Conservation (phyloP, 2,888 invertebrate species). For the Heliothis peltigera region DNA sequence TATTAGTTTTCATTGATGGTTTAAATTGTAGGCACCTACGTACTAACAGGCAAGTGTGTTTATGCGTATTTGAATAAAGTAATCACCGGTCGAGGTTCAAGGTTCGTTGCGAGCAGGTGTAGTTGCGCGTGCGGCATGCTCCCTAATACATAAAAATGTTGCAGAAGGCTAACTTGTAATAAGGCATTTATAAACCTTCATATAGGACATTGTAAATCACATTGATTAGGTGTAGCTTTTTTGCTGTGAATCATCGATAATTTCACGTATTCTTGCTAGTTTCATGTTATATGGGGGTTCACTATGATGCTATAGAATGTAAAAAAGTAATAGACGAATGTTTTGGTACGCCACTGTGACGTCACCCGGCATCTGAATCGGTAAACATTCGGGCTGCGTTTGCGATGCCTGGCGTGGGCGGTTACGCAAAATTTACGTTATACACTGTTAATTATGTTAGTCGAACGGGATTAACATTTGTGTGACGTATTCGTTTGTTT, state of each 20-base stretch:
- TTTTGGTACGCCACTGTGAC: slow-evolving; percentile 43
- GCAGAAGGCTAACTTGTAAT: slow-evolving; percentile 3
- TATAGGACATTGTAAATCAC: neutral
- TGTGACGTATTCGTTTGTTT: slow-evolving; percentile 26
- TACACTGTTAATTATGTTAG: slow-evolving; percentile 26
- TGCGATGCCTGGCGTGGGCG: slow-evolving; percentile 37
- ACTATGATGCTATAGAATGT: neutral
- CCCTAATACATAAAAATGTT: neutral
- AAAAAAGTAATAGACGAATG: slow-evolving; percentile 12
- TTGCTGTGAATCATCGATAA: neutral
- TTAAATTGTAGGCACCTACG: neutral
- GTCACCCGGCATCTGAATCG: slow-evolving; percentile 28
- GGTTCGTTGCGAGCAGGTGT: slow-evolving; percentile 13
- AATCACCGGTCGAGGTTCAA: slow-evolving; percentile 51
- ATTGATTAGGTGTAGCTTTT: neutral
- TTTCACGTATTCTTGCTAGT: too few relatives aligned
- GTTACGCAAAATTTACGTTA: slow-evolving; percentile 44
- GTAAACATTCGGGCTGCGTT: slow-evolving; percentile 38
- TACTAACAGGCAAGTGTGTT: slow-evolving; percentile 5
- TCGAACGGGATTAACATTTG: slow-evolving; percentile 24
- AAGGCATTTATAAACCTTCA: neutral
- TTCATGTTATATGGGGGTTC: neutral
- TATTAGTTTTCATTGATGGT: neutral
- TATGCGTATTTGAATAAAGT: slow-evolving; percentile 25
- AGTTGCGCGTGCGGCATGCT: slow-evolving; percentile 11